phyloP scores from a whole-genome alignment of 2,888 invertebrate genomes.

The Euspilapteryx auroguttella region DNA sequence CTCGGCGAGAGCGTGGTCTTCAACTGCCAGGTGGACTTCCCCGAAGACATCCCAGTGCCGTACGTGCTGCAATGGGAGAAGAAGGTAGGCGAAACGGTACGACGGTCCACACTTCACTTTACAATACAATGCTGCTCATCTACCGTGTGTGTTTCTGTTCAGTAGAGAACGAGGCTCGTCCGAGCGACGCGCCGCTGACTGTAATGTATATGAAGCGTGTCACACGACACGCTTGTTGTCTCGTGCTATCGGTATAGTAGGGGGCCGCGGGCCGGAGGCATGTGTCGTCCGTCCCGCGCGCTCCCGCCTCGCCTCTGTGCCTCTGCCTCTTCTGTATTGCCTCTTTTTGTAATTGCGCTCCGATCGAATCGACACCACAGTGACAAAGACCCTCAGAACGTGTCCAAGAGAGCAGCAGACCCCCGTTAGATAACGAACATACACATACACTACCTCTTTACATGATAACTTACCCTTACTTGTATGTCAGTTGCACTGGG shows the following conservation, averaged over 20 bases:
- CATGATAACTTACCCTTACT: slow-evolving; percentile 16
- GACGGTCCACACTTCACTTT: slow-evolving; percentile 66
- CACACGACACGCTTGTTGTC: no score
- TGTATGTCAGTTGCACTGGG: slow-evolving; percentile 2
- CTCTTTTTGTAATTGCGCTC: slow-evolving; percentile 38
- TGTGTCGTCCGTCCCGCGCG: slow-evolving; percentile 27
- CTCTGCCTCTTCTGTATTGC: slow-evolving; percentile 47
- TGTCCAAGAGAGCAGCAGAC: slow-evolving; percentile 64
- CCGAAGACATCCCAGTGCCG: slow-evolving; percentile 93
- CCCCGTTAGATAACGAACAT: slow-evolving; percentile 50
- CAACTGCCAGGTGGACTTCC: slow-evolving; percentile 97
- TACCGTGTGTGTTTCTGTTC: slow-evolving; percentile 61
- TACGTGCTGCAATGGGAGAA: slow-evolving; percentile 99
- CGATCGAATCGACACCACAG: slow-evolving; percentile 49
- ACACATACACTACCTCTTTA: slow-evolving; percentile 54
- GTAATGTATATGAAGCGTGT: no score
- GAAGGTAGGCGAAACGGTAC: slow-evolving; percentile 97
- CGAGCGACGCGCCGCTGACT: slow-evolving; percentile 48
- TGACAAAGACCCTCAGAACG: slow-evolving; percentile 58
- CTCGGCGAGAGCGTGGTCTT: slow-evolving; percentile 96
- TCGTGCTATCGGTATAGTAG: slow-evolving; percentile 19
- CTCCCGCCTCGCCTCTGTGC: slow-evolving; percentile 45
- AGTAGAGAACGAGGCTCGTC: slow-evolving; percentile 54
- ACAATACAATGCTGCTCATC: slow-evolving; percentile 60
- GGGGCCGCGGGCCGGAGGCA: slow-evolving; percentile 45